Conservation (phyloP, 2,797 vertebrate species). For the Argyrosomus regius region DNA sequence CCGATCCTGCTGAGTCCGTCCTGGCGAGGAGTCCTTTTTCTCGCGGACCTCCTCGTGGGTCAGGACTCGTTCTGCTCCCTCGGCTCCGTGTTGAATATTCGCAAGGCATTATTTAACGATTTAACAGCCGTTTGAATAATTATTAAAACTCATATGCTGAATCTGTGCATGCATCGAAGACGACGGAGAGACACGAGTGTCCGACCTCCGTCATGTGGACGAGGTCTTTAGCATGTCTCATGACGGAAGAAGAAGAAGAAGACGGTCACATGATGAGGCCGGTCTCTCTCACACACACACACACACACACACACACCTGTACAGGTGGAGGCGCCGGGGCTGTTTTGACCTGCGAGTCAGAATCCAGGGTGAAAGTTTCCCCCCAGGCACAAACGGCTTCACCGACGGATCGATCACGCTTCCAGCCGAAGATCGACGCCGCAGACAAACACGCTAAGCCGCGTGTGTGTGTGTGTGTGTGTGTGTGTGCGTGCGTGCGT, state of each 20-base stretch:
- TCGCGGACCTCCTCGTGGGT: slow-evolving; percentile 60
- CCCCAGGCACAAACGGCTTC: slow-evolving; percentile 79
- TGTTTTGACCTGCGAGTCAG: slow-evolving; percentile 73
- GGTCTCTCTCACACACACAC: slow-evolving; percentile 69
- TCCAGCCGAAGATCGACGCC: slow-evolving; percentile 69
- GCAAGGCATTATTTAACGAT: slow-evolving; percentile 75
- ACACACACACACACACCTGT: slow-evolving; percentile 26
- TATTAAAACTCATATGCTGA: slow-evolving; percentile 77
- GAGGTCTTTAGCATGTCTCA: slow-evolving; percentile 73
- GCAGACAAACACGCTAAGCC: slow-evolving; percentile 77
- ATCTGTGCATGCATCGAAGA: slow-evolving; percentile 85
- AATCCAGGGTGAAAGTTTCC: slow-evolving; percentile 81
- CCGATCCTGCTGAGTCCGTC: slow-evolving; percentile 59
- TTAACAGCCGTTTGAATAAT: slow-evolving; percentile 72
- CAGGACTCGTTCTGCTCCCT: slow-evolving; percentile 67
- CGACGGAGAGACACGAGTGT: slow-evolving; percentile 52
- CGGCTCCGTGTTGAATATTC: slow-evolving; percentile 66
- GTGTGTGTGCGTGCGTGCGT: slow-evolving; percentile 41
- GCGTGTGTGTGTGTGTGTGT: slow-evolving; percentile 40
- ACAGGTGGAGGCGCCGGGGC: slow-evolving; percentile 54
- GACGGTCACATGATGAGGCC: slow-evolving; percentile 56
- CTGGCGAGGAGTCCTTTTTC: slow-evolving; percentile 51
- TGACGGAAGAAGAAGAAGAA: slow-evolving; percentile 58
- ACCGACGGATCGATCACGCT: slow-evolving; percentile 67
- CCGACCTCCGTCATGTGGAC: slow-evolving; percentile 44